Base-by-base conservation (phyloP, 1,140 invertebrate genomes). In the Metaphire vulgaris region DNA sequence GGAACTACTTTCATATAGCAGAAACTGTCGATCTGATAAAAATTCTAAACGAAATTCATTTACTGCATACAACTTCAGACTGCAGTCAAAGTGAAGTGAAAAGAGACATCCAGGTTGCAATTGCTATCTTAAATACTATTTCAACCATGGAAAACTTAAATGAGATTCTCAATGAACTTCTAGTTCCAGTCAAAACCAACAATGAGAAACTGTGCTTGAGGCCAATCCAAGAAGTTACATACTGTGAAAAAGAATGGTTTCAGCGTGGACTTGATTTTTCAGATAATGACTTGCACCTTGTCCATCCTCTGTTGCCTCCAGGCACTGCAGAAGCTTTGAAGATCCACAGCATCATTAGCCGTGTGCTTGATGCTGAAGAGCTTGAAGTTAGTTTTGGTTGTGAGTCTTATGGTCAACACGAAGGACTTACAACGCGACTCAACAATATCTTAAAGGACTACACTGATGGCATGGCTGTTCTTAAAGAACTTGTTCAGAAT, bases 401-500 rank as follows among this genome's bases (percentile, higher is more conserved):
- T 78, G 81, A 56, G 21, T 56, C 41, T 12, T 56, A 56, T 21
- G 41, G 81, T 31, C 82, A 83, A 64, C 72, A 41, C 68, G 82
- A 83, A 68, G 73, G 78, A 32, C 69, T 83, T 6, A 82, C 81
- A 21, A 70, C 65, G 31, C 69, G 82, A 41, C 66, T 83, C 31
- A 69, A 77, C 34, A 74, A 72, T 34, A 66, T 83, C 30, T 66
- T 83, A 21, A 69, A 81, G 41, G 78, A 79, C 33, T 83, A 83
- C 69, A 80, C 78, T 12, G 83, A 84, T 79, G 83, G 83, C 0
- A 76, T 84, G 70, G 78, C 82, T 32, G 78, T 84, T 12, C 79
- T 81, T 21, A 84, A 84, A 76, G 83, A 84, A 77, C 73, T 83
- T 16, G 77, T 84, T 69, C 83, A 84, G 77, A 85, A 85, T 81